Conservation (phyloP, 2,113 vertebrate species). For the Scomber colias region DNA sequence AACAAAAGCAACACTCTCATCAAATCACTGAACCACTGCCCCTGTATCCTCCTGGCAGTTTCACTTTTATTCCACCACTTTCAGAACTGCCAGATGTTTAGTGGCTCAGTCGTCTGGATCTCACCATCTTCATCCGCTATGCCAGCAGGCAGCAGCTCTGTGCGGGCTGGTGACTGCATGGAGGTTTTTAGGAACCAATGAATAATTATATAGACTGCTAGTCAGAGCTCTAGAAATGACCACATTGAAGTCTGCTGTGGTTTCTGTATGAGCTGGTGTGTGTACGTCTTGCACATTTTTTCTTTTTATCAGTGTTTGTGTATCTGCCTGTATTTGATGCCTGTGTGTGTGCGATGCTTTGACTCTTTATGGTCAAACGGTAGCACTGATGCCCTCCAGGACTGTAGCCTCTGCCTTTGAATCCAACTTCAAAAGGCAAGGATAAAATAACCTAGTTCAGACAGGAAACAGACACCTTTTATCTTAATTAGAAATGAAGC, state of each 20-base stretch:
- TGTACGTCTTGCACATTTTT: neutral
- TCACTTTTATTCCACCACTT: constrained; percentile 51
- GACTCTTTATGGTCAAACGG: constrained; percentile 67
- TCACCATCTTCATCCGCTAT: constrained; percentile 11
- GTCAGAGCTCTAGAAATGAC: constrained; percentile 18
- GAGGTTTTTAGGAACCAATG: constrained; percentile 36
- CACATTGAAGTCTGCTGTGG: constrained; percentile 15
- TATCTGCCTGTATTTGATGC: constrained; percentile 53
- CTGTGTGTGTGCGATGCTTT: constrained; percentile 41
- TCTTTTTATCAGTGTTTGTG: constrained; percentile 19
- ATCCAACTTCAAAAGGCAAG: constrained; percentile 74
- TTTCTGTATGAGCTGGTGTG: constrained; percentile 31
- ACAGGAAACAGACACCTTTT: constrained; percentile 72
- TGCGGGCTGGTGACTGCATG: constrained; percentile 11
- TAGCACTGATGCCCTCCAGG: constrained; percentile 68
- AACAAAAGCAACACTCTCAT: constrained; percentile 51
- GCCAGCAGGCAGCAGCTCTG: constrained; percentile 38
- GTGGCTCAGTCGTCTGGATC: constrained; percentile 38
- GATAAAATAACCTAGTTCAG: constrained; percentile 65
- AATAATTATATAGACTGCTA: constrained; percentile 32
- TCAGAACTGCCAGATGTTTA: constrained; percentile 53
- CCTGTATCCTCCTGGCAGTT: constrained; percentile 36
- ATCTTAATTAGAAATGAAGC: constrained; percentile 80
- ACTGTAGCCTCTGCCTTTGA: constrained; percentile 68
- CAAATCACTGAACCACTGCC: constrained; percentile 42